A percentile compares a stretch with the other conserved stretches of the same genome.
These are phyloP conservation scores for Ursus arctos DNA, from an alignment of 2,113 vertebrate genomes.

Conservation along the genomic window DNA sequence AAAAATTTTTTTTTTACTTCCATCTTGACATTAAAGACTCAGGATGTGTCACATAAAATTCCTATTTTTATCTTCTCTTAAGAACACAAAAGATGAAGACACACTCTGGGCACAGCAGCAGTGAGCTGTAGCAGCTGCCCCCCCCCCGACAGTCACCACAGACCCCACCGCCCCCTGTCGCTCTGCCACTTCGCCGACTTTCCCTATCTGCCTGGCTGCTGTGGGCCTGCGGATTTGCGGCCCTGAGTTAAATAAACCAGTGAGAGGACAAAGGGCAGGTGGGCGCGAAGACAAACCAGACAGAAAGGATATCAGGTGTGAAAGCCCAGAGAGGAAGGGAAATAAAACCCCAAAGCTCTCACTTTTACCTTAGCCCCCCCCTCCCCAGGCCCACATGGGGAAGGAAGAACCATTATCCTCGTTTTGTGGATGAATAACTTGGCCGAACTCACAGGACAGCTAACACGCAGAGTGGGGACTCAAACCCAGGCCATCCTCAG, in stretches of 20 bases:
- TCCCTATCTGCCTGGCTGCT: fast-evolving
- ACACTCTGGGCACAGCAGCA: not conserved
- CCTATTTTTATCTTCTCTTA: not conserved
- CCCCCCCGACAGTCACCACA: fast-evolving
- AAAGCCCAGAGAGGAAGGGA: not conserved
- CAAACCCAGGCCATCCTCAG: fast-evolving
- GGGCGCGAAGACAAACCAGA: not conserved
- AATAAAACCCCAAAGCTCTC: not conserved
- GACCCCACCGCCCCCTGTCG: fast-evolving
- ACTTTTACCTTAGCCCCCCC: not conserved
- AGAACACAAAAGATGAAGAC: not conserved
- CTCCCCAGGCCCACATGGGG: fast-evolving
- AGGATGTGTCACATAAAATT: too few species aligned
- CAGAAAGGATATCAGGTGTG: too few species aligned
- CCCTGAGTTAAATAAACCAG: not conserved
- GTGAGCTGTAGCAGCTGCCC: too few species aligned
- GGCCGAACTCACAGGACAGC: not conserved
- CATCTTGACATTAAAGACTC: not conserved
- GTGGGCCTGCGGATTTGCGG: not conserved
- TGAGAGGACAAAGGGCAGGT: not conserved
- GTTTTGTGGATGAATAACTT: not conserved
- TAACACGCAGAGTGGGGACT: too few species aligned
- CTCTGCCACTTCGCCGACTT: not conserved
- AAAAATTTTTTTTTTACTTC: too few species aligned
- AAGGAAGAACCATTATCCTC: not conserved